Evolutionary conservation across 2,797 vertebrate species (phyloP).

Genomic region (Smutsia temminckii): DNA sequence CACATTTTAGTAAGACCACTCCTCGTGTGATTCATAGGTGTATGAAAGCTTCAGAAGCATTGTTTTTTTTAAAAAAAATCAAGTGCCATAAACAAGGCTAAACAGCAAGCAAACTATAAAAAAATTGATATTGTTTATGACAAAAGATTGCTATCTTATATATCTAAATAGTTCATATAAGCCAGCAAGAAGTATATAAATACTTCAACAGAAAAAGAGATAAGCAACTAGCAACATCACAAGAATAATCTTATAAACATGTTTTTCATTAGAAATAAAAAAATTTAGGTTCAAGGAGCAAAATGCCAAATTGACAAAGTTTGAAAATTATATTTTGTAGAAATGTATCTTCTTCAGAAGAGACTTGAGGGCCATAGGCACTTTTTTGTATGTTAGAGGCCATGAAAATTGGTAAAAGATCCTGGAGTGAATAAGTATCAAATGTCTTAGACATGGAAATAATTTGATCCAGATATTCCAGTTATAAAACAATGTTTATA

Average conservation of each 20-base stretch:
- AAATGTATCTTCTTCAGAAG: not conserved
- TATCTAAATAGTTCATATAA: constrained; percentile 3
- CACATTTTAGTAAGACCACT: not conserved
- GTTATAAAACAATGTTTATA: not conserved
- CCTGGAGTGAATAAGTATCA: constrained; percentile 16
- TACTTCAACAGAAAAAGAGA: not conserved
- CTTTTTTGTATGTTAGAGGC: not conserved
- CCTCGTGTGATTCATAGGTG: not conserved
- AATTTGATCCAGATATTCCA: constrained; percentile 36
- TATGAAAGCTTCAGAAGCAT: not conserved
- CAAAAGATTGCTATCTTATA: not conserved
- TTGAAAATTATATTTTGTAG: not conserved
- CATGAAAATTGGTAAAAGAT: not conserved
- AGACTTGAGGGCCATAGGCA: not conserved
- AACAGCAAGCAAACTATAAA: not conserved
- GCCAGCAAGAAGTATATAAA: constrained; percentile 13
- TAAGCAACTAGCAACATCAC: not conserved
- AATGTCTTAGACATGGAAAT: constrained; percentile 35
- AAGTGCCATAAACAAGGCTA: not conserved
- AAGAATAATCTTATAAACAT: not conserved
- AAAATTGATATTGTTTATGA: not conserved
- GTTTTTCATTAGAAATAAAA: not conserved
- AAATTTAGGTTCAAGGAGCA: constrained; percentile 39
- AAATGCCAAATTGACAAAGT: not conserved
- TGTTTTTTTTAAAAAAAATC: not conserved